A percentile compares a stretch with the other conserved stretches of the same genome.
phyloP scores from a whole-genome alignment of 2,888 invertebrate species.

The Morinoia aosen region DNA sequence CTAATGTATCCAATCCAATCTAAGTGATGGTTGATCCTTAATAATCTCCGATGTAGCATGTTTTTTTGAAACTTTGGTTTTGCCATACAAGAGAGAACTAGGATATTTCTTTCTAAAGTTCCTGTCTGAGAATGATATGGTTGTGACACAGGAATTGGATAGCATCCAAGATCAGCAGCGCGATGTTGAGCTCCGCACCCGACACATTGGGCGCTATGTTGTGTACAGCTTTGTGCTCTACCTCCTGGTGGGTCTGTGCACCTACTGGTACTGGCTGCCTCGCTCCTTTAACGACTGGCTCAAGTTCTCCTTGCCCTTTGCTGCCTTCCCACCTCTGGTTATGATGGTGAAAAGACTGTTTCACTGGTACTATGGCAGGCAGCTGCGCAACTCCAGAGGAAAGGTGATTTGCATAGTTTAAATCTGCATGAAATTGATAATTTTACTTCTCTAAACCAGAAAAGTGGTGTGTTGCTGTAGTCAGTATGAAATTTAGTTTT shows the following conservation, averaged over 20 bases:
- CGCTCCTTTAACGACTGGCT: slow-evolving; percentile 82
- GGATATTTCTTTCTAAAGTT: too few relatives aligned
- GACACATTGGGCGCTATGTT: slow-evolving; percentile 84
- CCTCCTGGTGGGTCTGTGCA: slow-evolving; percentile 80
- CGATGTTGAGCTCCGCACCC: slow-evolving; percentile 85
- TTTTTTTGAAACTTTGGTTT: too few relatives aligned
- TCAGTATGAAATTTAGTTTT: neutral
- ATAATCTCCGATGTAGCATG: too few relatives aligned
- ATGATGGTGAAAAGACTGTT: slow-evolving; percentile 71
- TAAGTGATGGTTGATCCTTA: too few relatives aligned
- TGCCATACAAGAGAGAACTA: too few relatives aligned
- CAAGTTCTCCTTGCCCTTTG: slow-evolving; percentile 83
- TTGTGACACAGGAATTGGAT: slow-evolving; percentile 77
- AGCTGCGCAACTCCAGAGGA: slow-evolving; percentile 47
- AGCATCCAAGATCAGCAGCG: slow-evolving; percentile 85
- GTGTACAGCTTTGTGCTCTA: slow-evolving; percentile 75
- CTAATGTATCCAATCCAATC: too few relatives aligned
- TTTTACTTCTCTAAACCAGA: neutral
- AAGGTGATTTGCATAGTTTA: neutral
- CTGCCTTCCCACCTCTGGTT: slow-evolving; percentile 88
- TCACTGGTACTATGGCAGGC: slow-evolving; percentile 41
- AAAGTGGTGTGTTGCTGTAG: too few relatives aligned
- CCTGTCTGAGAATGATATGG: neutral
- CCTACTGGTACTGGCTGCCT: slow-evolving; percentile 87
- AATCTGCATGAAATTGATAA: neutral